Evolutionary conservation across 2,888 invertebrate genomes (phyloP).

Genomic region (Cantharis flavilabris): DNA sequence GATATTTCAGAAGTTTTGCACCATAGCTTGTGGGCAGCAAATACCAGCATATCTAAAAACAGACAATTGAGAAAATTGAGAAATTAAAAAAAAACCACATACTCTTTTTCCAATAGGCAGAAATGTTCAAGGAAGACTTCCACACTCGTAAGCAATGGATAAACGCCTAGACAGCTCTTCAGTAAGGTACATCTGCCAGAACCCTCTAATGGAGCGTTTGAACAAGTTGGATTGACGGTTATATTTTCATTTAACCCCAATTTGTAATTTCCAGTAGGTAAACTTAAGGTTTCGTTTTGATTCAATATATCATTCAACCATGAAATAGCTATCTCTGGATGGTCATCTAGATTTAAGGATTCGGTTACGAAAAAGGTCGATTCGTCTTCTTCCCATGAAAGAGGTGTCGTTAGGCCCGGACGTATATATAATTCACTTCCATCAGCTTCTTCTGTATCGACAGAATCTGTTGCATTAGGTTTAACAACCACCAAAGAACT

Average conservation of each 20-base stretch:
- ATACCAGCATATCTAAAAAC: constrained; percentile 3
- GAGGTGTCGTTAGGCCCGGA: no score
- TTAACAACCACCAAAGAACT: constrained; percentile 71
- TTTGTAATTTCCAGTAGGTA: not conserved
- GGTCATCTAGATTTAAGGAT: not conserved
- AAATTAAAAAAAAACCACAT: not conserved
- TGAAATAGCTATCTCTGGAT: not conserved
- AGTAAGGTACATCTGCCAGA: not conserved
- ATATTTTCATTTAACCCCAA: not conserved
- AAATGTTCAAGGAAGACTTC: not conserved
- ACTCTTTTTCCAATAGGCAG: not conserved
- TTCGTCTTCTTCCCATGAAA: not conserved
- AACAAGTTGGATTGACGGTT: not conserved
- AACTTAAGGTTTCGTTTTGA: not conserved
- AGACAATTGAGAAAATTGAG: not conserved
- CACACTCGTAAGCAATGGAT: not conserved
- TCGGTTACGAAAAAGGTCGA: not conserved
- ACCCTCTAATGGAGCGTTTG: not conserved
- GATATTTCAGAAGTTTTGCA: not conserved
- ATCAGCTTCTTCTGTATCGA: constrained; percentile 55
- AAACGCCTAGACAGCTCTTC: not conserved
- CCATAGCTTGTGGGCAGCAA: not conserved
- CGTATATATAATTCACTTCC: constrained; percentile 32
- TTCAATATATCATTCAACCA: not conserved
- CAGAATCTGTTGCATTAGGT: constrained; percentile 61